Percentiles rank a stretch among this genome's conserved stretches.
phyloP scores from a whole-genome alignment of 1,140 invertebrate genomes.

The Drosophila quadrilineata region DNA sequence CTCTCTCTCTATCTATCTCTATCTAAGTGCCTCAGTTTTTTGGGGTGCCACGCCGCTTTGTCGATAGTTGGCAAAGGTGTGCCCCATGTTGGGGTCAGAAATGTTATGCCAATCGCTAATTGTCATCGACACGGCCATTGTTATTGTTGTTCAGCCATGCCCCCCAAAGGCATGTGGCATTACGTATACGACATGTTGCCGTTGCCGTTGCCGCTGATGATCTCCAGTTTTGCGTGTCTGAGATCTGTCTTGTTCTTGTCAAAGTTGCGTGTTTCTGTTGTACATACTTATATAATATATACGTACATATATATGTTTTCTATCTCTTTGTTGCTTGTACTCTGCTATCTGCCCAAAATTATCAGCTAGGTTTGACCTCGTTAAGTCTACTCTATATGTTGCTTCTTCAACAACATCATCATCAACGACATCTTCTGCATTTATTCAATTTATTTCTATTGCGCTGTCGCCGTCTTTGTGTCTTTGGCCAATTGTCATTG shows the following conservation, averaged over 20 bases:
- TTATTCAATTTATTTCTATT: conserved; percentile 79
- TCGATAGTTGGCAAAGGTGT: conserved; percentile 38
- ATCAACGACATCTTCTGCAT: conserved; percentile 38
- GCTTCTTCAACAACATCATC: not conserved
- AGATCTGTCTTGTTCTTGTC: not conserved
- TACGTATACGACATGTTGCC: conserved; percentile 1
- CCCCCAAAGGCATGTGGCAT: conserved; percentile 65
- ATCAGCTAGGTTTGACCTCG: conserved; percentile 58
- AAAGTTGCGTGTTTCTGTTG: too few species aligned
- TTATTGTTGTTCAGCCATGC: conserved; percentile 48
- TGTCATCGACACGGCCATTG: conserved; percentile 70
- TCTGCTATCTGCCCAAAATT: conserved; percentile 70
- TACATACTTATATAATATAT: too few species aligned
- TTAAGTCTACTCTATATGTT: too few species aligned
- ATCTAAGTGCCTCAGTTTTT: too few species aligned
- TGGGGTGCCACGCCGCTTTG: not conserved
- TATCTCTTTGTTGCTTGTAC: conserved; percentile 15
- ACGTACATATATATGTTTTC: too few species aligned
- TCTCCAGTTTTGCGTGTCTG: conserved; percentile 33
- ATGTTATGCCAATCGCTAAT: conserved; percentile 64
- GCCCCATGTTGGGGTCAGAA: conserved; percentile 30
- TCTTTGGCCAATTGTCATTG: conserved; percentile 76
- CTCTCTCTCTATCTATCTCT: too few species aligned
- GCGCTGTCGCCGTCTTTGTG: conserved; percentile 59
- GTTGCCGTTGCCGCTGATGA: conserved; percentile 36